Evolutionary conservation across 1,140 invertebrate genomes (phyloP), one percentile per base, ranked within the genome.

Genomic region (Drosophila littoralis): DNA sequence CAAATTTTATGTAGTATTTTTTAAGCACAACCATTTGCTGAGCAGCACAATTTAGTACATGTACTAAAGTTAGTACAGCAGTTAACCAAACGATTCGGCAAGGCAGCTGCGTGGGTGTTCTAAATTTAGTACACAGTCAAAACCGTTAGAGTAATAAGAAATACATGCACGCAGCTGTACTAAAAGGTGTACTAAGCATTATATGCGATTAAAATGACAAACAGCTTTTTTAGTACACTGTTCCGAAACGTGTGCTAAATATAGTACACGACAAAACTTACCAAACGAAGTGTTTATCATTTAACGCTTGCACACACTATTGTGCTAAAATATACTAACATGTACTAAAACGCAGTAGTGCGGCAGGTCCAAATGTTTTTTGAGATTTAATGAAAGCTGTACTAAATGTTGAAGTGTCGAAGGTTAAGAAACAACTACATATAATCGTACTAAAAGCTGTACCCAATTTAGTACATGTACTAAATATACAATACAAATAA

Each of bases 21-120:
- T 3, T 68, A 74, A 74, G 65, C 55, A 58, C 48, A 45, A 50
- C 17, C 17, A 22, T 51, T 22, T 42, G 48, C 50, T 33, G 28
- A 55, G 1, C 7, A 63, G 51, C 68, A 71, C 10, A 50, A 38
- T 71, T 65, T 54, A 71, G 68, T 43, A 65, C 63, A 67, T 59
- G 69, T 66, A 59, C 63, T 67, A 72, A 65, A 43, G 36, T 48
- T 48, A 57, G 68, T 64, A 64, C 51, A 43, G 0, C 13, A 12
- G 1, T 12, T 28, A 28, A 8, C 7, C 13, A 7, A 15, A 43
- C n/a, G 12, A 13, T 13, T 13, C 22, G 22, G 22, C 22, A 28
- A 5, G 4, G 0, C 4, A 28, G 22, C 22, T 28, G 4, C 5
- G 22, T 28, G 22, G 3, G 0, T 28, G 22, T 5, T 28, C 22